Base-by-base conservation (phyloP, 2,888 invertebrate genomes). In the Bedellia somnulentella region DNA sequence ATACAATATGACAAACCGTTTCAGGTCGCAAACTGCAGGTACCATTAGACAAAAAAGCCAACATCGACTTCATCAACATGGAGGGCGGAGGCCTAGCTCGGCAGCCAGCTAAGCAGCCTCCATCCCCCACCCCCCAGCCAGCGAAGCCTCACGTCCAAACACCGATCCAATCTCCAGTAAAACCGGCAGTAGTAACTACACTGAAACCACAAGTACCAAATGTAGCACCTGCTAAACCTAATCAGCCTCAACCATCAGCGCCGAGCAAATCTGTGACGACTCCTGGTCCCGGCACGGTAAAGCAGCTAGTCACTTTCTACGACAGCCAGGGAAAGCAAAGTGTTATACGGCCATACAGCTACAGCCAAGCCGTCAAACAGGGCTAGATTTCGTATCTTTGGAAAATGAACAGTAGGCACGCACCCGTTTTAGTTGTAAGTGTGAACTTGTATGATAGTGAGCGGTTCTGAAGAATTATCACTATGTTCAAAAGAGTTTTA, bases 291-390 rank as follows among this genome's bases (percentile, higher is more conserved):
- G 70, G 75, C 13, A 60, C 47, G 29, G 75, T 75, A 1, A 57
- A 73, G 35, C 53, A 60, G 15, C 55, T 75, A 2, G 39, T 75
- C 29, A 66, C 52, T 30, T 75, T 57, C 45, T 75, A 73, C 39
- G 63, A 75, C 30, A 61, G 55, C 30, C 64, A 60, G 35, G 75
- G 75, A 15, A 66, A 68, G 34, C 66, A 46, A 2, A 71, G 71
- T 30, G 49, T 48, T 0, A 70, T 75, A 28, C 54, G 75, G 9
- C 75, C 75, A 1, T 66, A 71, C 44, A 57, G 55, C 29, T 75
- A 75, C 45, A 68, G 70, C 31, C 59, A 64, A 39, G 68, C 75
- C 15, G 75, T 73, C n/a, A 73, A 70, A 42, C 67, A 73, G 40
- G 73, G 71, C 28, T 60, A 45, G 55, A 8, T 23, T 11, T n/a